phyloP scores from a whole-genome alignment of 1,140 invertebrate species.

The Fopius arisanus region DNA sequence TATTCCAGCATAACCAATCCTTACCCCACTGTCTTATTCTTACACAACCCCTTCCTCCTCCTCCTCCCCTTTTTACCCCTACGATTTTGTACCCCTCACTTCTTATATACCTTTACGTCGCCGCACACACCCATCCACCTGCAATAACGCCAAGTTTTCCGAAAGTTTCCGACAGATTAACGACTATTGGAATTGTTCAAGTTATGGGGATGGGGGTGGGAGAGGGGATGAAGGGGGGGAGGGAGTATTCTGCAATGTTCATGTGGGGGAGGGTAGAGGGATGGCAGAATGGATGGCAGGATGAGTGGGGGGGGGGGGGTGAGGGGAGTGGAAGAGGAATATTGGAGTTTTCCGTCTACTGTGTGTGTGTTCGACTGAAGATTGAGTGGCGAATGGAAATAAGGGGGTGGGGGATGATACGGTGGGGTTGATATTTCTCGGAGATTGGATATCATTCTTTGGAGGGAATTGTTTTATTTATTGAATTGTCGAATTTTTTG shows the following conservation, averaged over 20 bases:
- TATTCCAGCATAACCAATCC: conserved; percentile 15
- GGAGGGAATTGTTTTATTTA: too few species aligned
- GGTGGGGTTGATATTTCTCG: not conserved
- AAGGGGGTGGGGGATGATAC: not conserved
- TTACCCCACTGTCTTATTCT: not conserved
- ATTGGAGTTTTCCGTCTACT: conserved; percentile 34
- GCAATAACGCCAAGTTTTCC: conserved; percentile 58
- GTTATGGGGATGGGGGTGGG: conserved; percentile 41
- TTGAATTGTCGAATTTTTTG: too few species aligned
- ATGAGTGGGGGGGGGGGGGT: not conserved
- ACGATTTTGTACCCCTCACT: conserved; percentile 9
- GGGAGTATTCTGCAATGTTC: not conserved
- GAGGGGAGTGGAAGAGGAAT: conserved; percentile 18
- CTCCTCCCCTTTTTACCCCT: conserved; percentile 19
- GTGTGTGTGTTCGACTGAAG: not conserved
- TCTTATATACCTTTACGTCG: not conserved
- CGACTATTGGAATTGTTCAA: conserved; percentile 59
- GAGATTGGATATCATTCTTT: not conserved
- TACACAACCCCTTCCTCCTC: not conserved
- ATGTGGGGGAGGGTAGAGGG: conserved; percentile 16
- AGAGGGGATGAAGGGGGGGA: conserved; percentile 20
- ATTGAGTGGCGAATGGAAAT: not conserved
- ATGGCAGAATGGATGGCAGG: not conserved
- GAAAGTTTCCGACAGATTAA: conserved; percentile 59
- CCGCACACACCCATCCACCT: conserved; percentile 43